Base-by-base conservation (phyloP, 2,113 vertebrate genomes). In the Sciurus niger region DNA sequence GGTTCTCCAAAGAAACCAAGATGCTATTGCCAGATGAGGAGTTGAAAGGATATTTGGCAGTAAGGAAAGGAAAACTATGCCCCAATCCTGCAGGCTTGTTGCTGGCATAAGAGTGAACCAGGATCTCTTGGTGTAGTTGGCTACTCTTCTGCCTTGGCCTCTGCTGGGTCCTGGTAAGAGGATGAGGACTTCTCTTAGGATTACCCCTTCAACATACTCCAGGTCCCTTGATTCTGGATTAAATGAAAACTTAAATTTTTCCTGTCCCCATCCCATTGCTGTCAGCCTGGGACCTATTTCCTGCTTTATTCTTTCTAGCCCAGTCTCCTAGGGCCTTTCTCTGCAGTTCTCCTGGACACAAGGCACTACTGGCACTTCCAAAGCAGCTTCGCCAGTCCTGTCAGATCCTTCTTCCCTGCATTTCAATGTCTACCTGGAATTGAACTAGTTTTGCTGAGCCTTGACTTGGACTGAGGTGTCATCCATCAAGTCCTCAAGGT, bases 181-280 rank as follows among this genome's bases (percentile, higher is more conserved):
- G 4, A 10, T 24, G 18, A 55, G 82, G 73, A 24, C n/a, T 80
- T 93, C 34, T 60, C 48, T 53, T 16, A 34, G 84, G 16, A 37
- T 65, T 46, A 18, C 48, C 6, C 4, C 34, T 90, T 80, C 16
- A 55, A 68, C 37, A 65, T 30, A 37, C 74, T 4, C 7, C 55
- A 53, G 43, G 32, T 9, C 2, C 65, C 9, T 46, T 76, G 16
- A 20, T 48, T 74, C 79, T 63, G 28, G 22, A 30, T 58, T 63
- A 70, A 12, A 6, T 79, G 53, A 30, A 18, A 73, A 22, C 25
- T 12, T 55, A 22, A 58, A 34, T 0, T 63, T 43, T 43, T 34
- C 48, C 6, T 53, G 24, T 46, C 40, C 2, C 17, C 25, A n/a
- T 3, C 1, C 30, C 4, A 0, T 60, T 72, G 30, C n/a, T 24